Evolutionary conservation across 2,113 vertebrate species (phyloP), one percentile per base, ranked within the genome.

Genomic region (Proterorhinus semilunaris): DNA sequence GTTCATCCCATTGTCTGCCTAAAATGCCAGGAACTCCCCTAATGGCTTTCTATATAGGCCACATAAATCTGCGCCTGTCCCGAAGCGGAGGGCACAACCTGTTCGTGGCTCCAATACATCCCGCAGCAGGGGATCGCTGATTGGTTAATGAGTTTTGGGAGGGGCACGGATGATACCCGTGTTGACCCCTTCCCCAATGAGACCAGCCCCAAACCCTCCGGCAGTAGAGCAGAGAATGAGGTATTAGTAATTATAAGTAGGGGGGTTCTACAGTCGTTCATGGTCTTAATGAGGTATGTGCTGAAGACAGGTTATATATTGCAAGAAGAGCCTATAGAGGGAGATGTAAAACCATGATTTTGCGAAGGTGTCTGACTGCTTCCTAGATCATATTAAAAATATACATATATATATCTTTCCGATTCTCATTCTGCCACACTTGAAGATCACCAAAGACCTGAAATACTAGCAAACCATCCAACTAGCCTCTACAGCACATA

Each of bases 51-150:
- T 89, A 86, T 89, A 87, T 86, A 71, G 81, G 82, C 66, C 69
- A 78, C 83, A 91, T 92, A 90, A 90, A 92, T 92, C 91, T 85
- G 80, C 21, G 43, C 57, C 64, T 84, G 83, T 76, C 86, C 82
- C 69, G 8, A 68, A 68, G 76, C 36, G 71, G 73, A 69, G 75
- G 73, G 68, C 71, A 67, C 42, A 74, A 68, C 77, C 75, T 74
- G 82, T 87, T 72, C 79, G 72, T 83, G 78, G 76, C 82, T 68
- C 80, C 75, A 65, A 76, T 79, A 66, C 76, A 71, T 68, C 55
- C 68, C 51, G 52, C 15, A 13, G 68, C 7, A 36, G 65, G 53
- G 45, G 57, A 48, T 62, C 65, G 80, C 74, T 54, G 68, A 86
- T 84, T 87, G 83, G 81, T 83, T 90, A 87, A 91, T 90, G 83